phyloP scores from a whole-genome alignment of 2,113 vertebrate genomes.

The Drymodes brunneopygia region DNA sequence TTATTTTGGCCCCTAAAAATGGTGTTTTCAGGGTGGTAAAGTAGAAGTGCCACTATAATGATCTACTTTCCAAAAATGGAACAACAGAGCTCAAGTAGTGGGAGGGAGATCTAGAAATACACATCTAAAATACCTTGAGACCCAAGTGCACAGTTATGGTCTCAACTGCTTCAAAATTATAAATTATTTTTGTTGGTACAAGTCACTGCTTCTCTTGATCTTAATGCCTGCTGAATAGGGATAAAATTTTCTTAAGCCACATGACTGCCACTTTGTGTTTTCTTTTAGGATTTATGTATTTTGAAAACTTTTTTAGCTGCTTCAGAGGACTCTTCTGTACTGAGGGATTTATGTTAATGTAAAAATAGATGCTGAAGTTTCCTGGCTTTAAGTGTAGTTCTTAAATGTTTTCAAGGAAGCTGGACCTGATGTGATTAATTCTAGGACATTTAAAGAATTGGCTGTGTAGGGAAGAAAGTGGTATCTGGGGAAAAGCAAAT shows the following conservation, averaged over 20 bases:
- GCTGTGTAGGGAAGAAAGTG: not conserved
- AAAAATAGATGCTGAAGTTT: not conserved
- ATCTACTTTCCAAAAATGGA: not conserved
- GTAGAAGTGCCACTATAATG: not conserved
- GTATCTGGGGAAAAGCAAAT: not conserved
- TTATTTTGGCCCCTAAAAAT: not conserved
- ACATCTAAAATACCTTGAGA: not conserved
- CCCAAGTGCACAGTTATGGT: not conserved
- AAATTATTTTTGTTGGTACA: conserved; percentile 39
- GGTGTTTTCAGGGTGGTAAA: not conserved
- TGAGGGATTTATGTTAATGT: not conserved
- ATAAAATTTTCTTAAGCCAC: not conserved
- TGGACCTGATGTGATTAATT: not conserved
- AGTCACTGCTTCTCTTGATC: not conserved
- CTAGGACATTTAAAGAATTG: not conserved
- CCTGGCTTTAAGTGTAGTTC: not conserved
- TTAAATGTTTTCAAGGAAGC: not conserved
- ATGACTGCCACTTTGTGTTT: conserved; percentile 42
- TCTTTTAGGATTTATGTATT: conserved; percentile 27
- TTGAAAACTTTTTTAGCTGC: conserved; percentile 47
- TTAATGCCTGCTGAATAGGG: conserved; percentile 10
- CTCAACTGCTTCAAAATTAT: conserved; percentile 11
- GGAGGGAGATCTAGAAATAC: not conserved
- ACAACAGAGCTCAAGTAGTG: not conserved
- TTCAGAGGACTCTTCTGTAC: conserved; percentile 1